These are phyloP conservation scores for Nothobranchius furzeri DNA, from an alignment of 2,113 vertebrate genomes.

Conservation along the genomic window DNA sequence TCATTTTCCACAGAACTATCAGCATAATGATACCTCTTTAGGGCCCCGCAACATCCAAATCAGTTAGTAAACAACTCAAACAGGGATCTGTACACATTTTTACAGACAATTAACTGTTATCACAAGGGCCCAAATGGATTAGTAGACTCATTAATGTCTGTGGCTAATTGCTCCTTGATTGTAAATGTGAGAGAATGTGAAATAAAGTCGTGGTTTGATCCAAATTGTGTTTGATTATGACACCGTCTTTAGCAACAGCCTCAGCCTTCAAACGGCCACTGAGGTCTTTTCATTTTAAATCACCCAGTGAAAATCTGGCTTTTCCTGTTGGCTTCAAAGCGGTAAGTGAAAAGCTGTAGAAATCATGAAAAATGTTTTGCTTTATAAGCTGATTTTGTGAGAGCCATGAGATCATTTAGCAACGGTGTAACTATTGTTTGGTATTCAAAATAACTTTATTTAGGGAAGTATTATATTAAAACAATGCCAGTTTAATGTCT, in stretches of 20 bases:
- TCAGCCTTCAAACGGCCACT: conserved; percentile 67
- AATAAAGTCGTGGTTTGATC: conserved; percentile 71
- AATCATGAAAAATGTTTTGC: conserved; percentile 44
- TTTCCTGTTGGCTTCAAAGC: conserved; percentile 49
- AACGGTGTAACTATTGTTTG: conserved; percentile 34
- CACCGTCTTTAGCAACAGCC: conserved; percentile 56
- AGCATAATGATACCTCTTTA: conserved; percentile 80
- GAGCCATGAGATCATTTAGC: conserved; percentile 31
- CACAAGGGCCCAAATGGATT: conserved; percentile 79
- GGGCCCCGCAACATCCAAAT: conserved; percentile 82
- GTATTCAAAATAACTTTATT: conserved; percentile 20
- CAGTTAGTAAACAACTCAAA: conserved; percentile 81
- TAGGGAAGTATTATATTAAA: conserved; percentile 17
- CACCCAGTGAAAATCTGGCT: conserved; percentile 45
- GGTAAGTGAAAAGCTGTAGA: conserved; percentile 34
- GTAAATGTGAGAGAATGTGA: conserved; percentile 77
- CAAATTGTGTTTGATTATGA: conserved; percentile 78
- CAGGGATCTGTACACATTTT: conserved; percentile 81
- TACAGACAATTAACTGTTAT: conserved; percentile 84
- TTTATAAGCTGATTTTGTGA: conserved; percentile 33
- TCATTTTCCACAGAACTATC: conserved; percentile 78
- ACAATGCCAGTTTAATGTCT: conserved; percentile 4
- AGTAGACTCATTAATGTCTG: conserved; percentile 80
- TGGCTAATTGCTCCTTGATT: conserved; percentile 81
- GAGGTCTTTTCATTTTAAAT: conserved; percentile 32